Evolutionary conservation across 2,888 invertebrate species (phyloP), one percentile per base, ranked within the genome.

Genomic region (Octonoba sinensis): DNA sequence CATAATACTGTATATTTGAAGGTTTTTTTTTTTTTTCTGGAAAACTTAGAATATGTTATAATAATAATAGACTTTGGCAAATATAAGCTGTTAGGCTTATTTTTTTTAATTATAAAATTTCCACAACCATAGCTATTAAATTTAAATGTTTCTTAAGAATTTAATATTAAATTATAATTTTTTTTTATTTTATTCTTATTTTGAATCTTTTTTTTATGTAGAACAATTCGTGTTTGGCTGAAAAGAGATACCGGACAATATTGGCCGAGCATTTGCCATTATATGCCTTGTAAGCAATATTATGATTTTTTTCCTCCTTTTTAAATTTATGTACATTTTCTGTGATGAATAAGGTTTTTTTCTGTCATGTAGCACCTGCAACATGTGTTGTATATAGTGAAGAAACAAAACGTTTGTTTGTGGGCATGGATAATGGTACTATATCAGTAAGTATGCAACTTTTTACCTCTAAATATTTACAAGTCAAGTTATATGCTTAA

Each of bases 191-290:
- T 59, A 27, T 18, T 18, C 16, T 18, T 77, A 49, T 47, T 56
- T n/a, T 46, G 13, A 60, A 3, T 27, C 12, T 47, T 18, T 73
- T 18, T 57, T 54, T 57, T 16, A 20, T 90, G 3, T 87, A 98
- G 98, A 90, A 97, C 97, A 83, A 93, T 99, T 51, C 91, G 98
- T 88, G 95, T 99, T 85, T 99, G 98, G 96, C 89, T 99, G 86
- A 97, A 97, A 89, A 91, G 99, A 84, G 99, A 99, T 89, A 96
- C 96, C 0, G 99, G 98, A 3, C 97, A 98, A 87, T 99, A 97
- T 89, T 99, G 99, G 99, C 99, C 99, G 0, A 97, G 96, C 87
- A 96, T 99, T 87, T 98, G 98, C 87, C 96, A 97, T 88, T 95
- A 94, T 87, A 95, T 97, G 94, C 94, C 96, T 8, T 86, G 89